Conservation (phyloP, 2,113 vertebrate species). For the Mormyrus iriodes region DNA sequence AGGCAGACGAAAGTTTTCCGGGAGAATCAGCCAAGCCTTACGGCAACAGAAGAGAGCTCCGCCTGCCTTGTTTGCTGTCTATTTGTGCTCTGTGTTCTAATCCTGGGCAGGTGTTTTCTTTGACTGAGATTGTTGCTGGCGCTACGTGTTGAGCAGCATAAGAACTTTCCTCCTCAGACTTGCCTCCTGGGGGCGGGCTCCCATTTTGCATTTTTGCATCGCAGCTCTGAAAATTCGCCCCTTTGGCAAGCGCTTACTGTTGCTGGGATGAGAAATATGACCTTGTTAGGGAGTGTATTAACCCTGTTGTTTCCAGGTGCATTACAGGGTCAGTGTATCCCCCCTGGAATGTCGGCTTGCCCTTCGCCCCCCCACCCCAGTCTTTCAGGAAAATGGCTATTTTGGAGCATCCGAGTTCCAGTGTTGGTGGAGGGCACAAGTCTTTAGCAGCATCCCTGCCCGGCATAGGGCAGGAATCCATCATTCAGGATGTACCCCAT, state of each 20-base stretch:
- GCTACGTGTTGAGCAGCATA: conserved; percentile 20
- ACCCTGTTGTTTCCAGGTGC: background rate
- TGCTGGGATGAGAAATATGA: conserved; percentile 42
- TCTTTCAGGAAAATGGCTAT: background rate
- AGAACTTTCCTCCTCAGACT: conserved; percentile 32
- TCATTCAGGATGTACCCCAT: conserved; percentile 52
- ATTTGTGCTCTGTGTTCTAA: background rate
- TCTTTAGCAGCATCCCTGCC: conserved; percentile 1
- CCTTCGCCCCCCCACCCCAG: background rate
- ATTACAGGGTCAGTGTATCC: background rate
- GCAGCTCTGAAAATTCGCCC: background rate
- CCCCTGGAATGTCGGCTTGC: background rate
- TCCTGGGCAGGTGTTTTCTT: conserved; percentile 1
- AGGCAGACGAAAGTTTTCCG: conserved; percentile 42
- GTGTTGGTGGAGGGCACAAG: background rate
- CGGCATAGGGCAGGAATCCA: conserved; percentile 46
- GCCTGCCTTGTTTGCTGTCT: conserved; percentile 40
- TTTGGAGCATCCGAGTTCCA: background rate
- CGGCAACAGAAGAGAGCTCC: conserved; percentile 19
- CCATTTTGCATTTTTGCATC: background rate
- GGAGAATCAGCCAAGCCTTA: conserved; percentile 44
- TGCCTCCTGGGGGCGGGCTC: conserved; percentile 23
- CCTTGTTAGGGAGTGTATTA: conserved; percentile 21
- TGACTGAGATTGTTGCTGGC: conserved; percentile 35
- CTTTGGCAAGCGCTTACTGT: conserved; percentile 29